phyloP scores from a whole-genome alignment of 2,797 vertebrate species.

The Sebastes reedi region DNA sequence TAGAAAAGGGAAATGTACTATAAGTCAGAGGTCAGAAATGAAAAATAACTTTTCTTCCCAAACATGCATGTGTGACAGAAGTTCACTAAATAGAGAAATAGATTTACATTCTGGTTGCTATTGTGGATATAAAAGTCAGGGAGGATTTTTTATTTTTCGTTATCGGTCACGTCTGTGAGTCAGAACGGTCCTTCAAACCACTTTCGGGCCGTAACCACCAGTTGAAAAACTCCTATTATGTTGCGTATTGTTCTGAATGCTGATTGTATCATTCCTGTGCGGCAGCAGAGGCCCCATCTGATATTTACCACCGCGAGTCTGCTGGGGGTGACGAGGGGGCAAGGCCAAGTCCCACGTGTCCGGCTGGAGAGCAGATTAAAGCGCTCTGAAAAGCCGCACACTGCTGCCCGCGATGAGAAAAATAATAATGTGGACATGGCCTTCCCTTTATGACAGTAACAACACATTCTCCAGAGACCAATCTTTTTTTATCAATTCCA shows the following conservation, averaged over 20 bases:
- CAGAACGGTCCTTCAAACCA: conserved; percentile 31
- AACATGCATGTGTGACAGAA: conserved; percentile 1
- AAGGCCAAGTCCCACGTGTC: conserved; percentile 82
- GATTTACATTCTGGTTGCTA: background rate
- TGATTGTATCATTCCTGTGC: conserved; percentile 52
- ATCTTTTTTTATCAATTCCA: conserved; percentile 82
- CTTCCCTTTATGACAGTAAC: conserved; percentile 85
- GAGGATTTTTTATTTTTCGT: background rate
- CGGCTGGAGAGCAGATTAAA: conserved; percentile 82
- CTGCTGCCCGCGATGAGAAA: conserved; percentile 75
- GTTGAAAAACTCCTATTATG: conserved; percentile 60
- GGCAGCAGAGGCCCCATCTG: conserved; percentile 64
- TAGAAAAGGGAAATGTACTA: no score
- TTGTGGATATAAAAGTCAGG: background rate
- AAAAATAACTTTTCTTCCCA: background rate
- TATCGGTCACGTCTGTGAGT: background rate
- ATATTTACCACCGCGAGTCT: conserved; percentile 79
- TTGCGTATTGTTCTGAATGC: conserved; percentile 59
- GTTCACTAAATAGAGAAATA: background rate
- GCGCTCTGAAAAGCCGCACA: conserved; percentile 77
- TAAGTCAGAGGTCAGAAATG: no score
- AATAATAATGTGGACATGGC: conserved; percentile 84
- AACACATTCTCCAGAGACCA: conserved; percentile 81
- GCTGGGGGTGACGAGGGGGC: conserved; percentile 73
- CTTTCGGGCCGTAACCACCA: conserved; percentile 35